phyloP scores from a whole-genome alignment of 2,797 vertebrate species.

The Tragopan temminckii region DNA sequence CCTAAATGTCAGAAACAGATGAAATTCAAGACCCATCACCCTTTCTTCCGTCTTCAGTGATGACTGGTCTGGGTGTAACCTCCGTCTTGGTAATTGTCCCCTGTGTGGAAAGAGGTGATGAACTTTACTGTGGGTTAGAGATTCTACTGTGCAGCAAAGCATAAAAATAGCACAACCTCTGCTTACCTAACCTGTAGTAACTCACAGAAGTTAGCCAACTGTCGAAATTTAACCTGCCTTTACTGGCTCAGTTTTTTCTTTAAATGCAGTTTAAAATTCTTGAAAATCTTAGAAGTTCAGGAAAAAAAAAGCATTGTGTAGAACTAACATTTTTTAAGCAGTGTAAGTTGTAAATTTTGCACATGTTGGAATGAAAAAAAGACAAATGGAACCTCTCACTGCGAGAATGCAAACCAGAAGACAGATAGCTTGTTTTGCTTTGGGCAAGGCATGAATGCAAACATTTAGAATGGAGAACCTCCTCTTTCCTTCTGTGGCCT shows the following conservation, averaged over 20 bases:
- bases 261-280: neutral
- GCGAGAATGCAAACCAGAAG: conserved; percentile 65
- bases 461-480: conserved; percentile 68
- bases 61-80: neutral
- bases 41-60: conserved; percentile 6
- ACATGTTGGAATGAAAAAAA: conserved; percentile 59
- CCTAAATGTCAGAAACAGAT: neutral
- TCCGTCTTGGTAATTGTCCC: neutral
- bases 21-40: neutral
- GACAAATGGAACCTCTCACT: conserved; percentile 65
- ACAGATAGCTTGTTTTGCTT: conserved; percentile 72
- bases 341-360: conserved; percentile 32
- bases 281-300: neutral
- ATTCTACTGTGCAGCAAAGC: neutral
- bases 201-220: neutral
- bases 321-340: conserved; percentile 9
- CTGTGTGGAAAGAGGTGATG: neutral
- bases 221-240: neutral
- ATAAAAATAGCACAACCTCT: neutral
- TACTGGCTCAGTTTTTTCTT: neutral
- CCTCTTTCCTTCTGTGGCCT: conserved; percentile 63
- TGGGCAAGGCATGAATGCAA: conserved; percentile 66
- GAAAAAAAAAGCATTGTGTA: neutral
- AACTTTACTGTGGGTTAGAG: neutral
- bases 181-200: neutral